These are phyloP conservation scores for Hermatobates lingyangjiaoensis DNA, from an alignment of 1,140 invertebrate species.

Conservation along the genomic window DNA sequence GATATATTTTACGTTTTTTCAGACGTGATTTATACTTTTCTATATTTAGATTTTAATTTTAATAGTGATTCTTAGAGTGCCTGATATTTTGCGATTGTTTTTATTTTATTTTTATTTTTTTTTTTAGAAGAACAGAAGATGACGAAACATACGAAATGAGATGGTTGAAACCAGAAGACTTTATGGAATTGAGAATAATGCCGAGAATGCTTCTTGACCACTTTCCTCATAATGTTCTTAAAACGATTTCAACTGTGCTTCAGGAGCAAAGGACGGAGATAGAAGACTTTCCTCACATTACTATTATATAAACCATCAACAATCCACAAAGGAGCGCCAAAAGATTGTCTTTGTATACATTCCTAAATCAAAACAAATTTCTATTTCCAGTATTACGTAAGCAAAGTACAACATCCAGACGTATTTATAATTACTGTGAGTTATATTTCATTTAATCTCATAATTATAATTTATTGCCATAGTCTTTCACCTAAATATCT, in stretches of 20 bases:
- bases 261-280: constrained; percentile 26
- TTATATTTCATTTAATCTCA: too few relatives aligned
- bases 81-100: too few relatives aligned
- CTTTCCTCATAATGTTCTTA: constrained; percentile 46
- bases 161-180: constrained; percentile 52
- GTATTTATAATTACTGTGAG: too few relatives aligned
- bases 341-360: background rate
- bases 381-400: background rate
- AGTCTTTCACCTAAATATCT: too few relatives aligned
- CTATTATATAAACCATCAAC: constrained; percentile 17
- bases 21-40: background rate
- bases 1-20: background rate
- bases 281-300: constrained; percentile 17
- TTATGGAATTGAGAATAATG: constrained; percentile 52
- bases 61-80: too few relatives aligned
- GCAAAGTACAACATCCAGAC: too few relatives aligned
- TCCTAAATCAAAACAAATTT: background rate
- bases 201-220: constrained; percentile 57
- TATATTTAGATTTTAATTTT: too few relatives aligned
- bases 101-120: constrained; percentile 2
- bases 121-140: constrained; percentile 29
- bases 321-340: too few relatives aligned
- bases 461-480: too few relatives aligned
- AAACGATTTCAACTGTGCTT: constrained; percentile 39
- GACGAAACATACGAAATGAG: constrained; percentile 40